Base-by-base conservation (phyloP, 2,888 invertebrate species). In the Lasioglossum calceatum region DNA sequence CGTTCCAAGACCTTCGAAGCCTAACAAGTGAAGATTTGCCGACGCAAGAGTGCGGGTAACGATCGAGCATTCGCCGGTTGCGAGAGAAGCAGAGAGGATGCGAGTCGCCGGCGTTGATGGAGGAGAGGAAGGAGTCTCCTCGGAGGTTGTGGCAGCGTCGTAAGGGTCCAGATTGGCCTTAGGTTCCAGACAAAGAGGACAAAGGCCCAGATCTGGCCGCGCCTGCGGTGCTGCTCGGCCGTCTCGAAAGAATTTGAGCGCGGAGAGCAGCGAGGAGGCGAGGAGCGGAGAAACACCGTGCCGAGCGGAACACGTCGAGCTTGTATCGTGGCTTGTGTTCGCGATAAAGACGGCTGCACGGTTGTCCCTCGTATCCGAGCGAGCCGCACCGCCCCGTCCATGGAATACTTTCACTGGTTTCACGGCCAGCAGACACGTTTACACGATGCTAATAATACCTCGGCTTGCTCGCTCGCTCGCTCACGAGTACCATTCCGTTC, bases 391-490 rank as follows among this genome's bases (percentile, higher is more conserved):
- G 85, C 78, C 80, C 77, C 87, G 92, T 91, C 91, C 90, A 87
- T 90, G 90, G 92, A 94, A 94, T 93, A 95, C 95, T 95, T 95
- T 95, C 95, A 94, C 95, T 92, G 93, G 94, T 95, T 95, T 95
- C 95, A 95, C 94, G 95, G 95, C 94, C 95, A 94, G 91, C 93
- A 92, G 93, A 94, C 93, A 93, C 92, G 94, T 92, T 91, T 94
- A 94, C 93, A 92, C 93, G 94, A 93, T 93, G 93, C 94, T 94
- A 94, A 94, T 93, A 93, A 94, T 93, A 94, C n/a, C 90, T 80
- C 79, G 19, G 39, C 70, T 23, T 39, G 39, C 70, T 70, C 90
- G 87, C 47, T 47, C 47, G 47, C 47, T 79, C 74, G 39, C 42
- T 12, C 47, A 12, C 39, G 47, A 70, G 42, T 73, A 70, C 44